Conservation (phyloP, 1,140 invertebrate genomes). For the Chlorops oryzae region DNA sequence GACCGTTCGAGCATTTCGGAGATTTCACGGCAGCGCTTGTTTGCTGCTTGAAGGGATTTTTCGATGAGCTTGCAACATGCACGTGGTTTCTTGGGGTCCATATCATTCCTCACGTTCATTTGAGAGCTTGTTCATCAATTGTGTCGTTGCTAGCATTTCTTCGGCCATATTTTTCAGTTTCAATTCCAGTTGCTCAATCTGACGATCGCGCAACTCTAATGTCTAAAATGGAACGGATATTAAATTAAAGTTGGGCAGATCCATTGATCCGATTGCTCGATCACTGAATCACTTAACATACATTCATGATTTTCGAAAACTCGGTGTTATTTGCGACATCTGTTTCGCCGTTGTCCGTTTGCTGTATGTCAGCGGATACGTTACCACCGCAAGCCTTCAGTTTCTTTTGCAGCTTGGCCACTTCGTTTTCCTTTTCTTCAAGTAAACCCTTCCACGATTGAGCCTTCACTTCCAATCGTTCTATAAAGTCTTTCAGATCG, state of each 20-base stretch:
- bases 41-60: constrained; percentile 25
- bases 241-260: too few relatives aligned
- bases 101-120: constrained; percentile 23
- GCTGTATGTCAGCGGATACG: not conserved
- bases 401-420: constrained; percentile 18
- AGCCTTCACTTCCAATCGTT: constrained; percentile 31
- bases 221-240: constrained; percentile 16
- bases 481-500: constrained; percentile 38
- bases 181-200: constrained; percentile 35
- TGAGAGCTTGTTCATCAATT: constrained; percentile 38
- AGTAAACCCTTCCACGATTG: constrained; percentile 27
- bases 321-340: too few relatives aligned
- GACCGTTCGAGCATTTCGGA: constrained; percentile 37
- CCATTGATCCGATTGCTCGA: too few relatives aligned
- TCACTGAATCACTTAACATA: too few relatives aligned
- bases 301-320: too few relatives aligned
- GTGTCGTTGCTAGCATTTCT: constrained; percentile 38
- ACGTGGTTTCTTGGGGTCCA: constrained; percentile 24
- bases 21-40: constrained; percentile 27
- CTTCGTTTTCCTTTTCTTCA: constrained; percentile 35
- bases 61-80: constrained; percentile 37
- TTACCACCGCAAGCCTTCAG: constrained; percentile 2
- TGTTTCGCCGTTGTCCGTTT: too few relatives aligned
- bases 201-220: constrained; percentile 30
- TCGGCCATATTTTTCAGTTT: constrained; percentile 33